Conservation (phyloP, 2,888 invertebrate genomes). For the Tetrapedia diversipes region DNA sequence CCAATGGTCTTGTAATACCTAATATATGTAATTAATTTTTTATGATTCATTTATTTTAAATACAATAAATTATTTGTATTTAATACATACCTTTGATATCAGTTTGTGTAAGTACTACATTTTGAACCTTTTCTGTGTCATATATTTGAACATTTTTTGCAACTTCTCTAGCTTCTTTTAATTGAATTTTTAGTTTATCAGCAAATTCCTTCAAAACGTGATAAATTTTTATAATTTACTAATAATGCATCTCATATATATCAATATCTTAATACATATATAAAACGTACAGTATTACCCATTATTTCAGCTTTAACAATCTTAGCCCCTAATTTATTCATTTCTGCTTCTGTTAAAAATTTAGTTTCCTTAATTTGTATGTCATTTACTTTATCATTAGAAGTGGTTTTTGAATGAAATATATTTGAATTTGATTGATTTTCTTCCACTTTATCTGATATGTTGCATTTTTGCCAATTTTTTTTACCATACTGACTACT, state of each 20-base stretch:
- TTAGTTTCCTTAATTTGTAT: constrained; percentile 49
- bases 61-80: not conserved
- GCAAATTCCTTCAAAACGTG: constrained; percentile 84
- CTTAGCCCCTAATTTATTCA: constrained; percentile 95
- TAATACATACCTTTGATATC: constrained; percentile 84
- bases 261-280: not conserved
- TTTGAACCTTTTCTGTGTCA: constrained; percentile 46
- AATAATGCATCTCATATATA: not conserved
- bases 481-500: constrained; percentile 52
- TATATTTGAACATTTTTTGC: constrained; percentile 60
- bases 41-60: not conserved
- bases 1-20: constrained; percentile 87
- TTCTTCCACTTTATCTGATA: not conserved
- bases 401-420: not conserved
- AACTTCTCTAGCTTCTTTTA: constrained; percentile 88
- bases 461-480: constrained; percentile 72
- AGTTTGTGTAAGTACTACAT: constrained; percentile 88
- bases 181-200: constrained; percentile 88
- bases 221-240: not conserved
- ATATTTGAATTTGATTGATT: constrained; percentile 20
- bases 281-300: constrained; percentile 87
- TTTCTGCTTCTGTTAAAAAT: constrained; percentile 89
- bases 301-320: constrained; percentile 97
- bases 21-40: not conserved
- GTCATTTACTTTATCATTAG: constrained; percentile 21